Evolutionary conservation across 1,140 invertebrate species (phyloP).

Genomic region (Theocolax elegans): DNA sequence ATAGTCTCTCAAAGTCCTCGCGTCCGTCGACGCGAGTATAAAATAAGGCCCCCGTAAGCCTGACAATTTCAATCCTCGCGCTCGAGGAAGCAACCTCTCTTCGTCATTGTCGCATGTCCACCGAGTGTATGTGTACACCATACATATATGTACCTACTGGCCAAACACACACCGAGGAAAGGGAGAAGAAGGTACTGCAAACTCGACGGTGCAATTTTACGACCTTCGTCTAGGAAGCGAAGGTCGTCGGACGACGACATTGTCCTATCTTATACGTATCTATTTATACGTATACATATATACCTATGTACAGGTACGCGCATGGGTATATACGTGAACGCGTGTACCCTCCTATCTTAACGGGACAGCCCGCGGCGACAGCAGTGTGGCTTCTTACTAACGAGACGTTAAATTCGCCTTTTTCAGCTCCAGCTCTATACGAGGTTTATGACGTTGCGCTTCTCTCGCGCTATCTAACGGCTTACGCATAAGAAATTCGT

Average conservation of each 20-base stretch:
- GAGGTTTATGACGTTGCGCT: constrained; percentile 15
- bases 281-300: too few species aligned
- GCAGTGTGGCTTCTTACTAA: constrained; percentile 4
- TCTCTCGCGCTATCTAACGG: constrained; percentile 17
- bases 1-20: too few species aligned
- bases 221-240: constrained; percentile 38
- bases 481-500: not conserved
- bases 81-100: not conserved
- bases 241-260: constrained; percentile 30
- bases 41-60: not conserved
- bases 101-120: constrained; percentile 25
- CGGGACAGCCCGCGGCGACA: constrained; percentile 32
- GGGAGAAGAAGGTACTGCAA: too few species aligned
- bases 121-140: too few species aligned
- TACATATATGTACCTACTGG: too few species aligned
- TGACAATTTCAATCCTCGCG: constrained; percentile 11
- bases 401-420: constrained; percentile 25
- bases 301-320: too few species aligned
- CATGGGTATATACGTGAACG: not conserved
- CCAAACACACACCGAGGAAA: too few species aligned
- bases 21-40: not conserved
- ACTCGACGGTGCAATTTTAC: constrained; percentile 20
- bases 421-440: too few species aligned
- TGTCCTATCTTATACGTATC: too few species aligned
- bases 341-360: constrained; percentile 28